phyloP scores from a whole-genome alignment of 2,113 vertebrate species.

The Rhodinocichla rosea region DNA sequence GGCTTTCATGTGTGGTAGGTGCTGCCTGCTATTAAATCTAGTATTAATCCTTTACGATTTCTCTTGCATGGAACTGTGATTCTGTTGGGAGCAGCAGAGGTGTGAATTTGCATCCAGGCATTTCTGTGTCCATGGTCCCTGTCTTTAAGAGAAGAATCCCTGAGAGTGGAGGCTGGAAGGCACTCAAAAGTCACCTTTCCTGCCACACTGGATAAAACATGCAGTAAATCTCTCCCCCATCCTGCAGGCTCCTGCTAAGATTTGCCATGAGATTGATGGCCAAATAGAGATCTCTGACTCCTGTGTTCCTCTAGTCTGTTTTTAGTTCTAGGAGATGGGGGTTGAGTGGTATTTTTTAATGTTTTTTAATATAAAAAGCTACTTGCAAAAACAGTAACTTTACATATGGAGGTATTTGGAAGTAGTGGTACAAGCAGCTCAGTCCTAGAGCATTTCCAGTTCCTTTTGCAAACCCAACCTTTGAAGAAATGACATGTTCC shows the following conservation, averaged over 20 bases:
- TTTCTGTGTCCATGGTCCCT: not conserved
- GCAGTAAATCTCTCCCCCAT: not conserved
- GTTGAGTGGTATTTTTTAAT: not conserved
- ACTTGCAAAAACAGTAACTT: not conserved
- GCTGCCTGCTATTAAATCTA: not conserved
- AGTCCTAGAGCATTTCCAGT: not conserved
- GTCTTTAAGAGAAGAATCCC: not conserved
- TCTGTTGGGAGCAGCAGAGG: not conserved
- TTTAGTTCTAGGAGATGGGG: not conserved
- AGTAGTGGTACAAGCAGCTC: not conserved
- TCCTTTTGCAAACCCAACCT: not conserved
- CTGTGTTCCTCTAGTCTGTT: not conserved
- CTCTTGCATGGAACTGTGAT: not conserved
- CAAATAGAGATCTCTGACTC: not conserved
- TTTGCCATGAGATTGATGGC: constrained; percentile 32
- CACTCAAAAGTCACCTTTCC: constrained; percentile 40
- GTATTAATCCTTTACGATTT: not conserved
- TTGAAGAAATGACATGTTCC: not conserved
- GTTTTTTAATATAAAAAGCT: not conserved
- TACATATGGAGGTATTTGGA: not conserved
- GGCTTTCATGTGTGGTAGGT: constrained; percentile 97
- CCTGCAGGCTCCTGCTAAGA: not conserved
- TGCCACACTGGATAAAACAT: constrained; percentile 11
- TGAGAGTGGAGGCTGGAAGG: not conserved
- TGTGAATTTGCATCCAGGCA: not conserved